Conservation (phyloP, 2,888 invertebrate species). For the Tyria jacobaeae region DNA sequence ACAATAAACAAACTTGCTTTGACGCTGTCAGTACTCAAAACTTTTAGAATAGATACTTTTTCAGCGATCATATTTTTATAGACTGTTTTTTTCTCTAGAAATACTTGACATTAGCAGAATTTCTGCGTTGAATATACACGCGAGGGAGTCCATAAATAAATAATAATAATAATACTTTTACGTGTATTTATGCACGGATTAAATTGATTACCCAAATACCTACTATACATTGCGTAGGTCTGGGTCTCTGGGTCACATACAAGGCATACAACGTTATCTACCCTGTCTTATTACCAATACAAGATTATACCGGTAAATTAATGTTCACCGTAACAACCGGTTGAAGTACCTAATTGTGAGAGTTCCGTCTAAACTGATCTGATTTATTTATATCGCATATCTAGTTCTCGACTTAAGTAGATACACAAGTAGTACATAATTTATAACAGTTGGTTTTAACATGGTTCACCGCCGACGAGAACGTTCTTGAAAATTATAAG, state of each 20-base stretch:
- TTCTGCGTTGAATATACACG: too few relatives aligned
- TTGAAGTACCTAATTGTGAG: not conserved
- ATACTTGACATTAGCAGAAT: too few relatives aligned
- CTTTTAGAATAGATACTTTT: too few relatives aligned
- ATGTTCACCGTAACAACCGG: constrained; percentile 3
- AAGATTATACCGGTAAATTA: constrained; percentile 13
- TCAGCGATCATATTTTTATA: too few relatives aligned
- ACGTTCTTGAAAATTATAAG: not conserved
- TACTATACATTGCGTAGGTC: not conserved
- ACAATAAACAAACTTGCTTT: too few relatives aligned
- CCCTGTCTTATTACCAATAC: not conserved
- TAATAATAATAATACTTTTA: too few relatives aligned
- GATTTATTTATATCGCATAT: not conserved
- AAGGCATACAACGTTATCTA: not conserved
- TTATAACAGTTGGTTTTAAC: not conserved
- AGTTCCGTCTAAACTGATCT: constrained; percentile 1
- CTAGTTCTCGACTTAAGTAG: not conserved
- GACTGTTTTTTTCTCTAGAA: too few relatives aligned
- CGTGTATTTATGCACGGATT: not conserved
- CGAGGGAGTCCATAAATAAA: too few relatives aligned
- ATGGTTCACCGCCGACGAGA: not conserved
- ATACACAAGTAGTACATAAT: not conserved
- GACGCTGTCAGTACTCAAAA: too few relatives aligned
- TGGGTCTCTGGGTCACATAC: not conserved
- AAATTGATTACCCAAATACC: not conserved